These are phyloP conservation scores for Phortica variegata DNA, from an alignment of 1,140 invertebrate species.

Conservation along the genomic window DNA sequence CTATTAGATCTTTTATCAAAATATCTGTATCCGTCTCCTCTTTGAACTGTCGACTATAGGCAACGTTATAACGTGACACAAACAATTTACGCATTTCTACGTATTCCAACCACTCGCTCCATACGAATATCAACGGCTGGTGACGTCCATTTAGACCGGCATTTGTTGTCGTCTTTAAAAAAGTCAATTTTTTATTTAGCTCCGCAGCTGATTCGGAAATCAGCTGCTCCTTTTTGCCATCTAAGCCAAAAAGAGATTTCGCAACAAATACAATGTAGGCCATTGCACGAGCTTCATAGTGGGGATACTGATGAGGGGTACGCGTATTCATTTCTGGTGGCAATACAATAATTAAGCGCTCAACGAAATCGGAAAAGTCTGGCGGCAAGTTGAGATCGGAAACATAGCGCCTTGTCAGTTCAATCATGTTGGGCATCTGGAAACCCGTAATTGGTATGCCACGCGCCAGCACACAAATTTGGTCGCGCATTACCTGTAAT, in stretches of 20 bases:
- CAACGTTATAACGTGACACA: slow-evolving; percentile 60
- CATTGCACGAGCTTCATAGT: slow-evolving; percentile 66
- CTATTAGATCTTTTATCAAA: slow-evolving; percentile 28
- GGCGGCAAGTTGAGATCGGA: slow-evolving; percentile 62
- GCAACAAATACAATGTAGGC: slow-evolving; percentile 65
- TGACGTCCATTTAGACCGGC: background rate
- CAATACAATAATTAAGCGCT: slow-evolving; percentile 49
- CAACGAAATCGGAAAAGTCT: slow-evolving; percentile 31
- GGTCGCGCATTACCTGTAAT: slow-evolving; percentile 2
- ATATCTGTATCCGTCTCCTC: slow-evolving; percentile 13
- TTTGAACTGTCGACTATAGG: slow-evolving; percentile 53
- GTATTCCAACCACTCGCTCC: slow-evolving; percentile 65
- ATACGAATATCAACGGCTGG: slow-evolving; percentile 61
- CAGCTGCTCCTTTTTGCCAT: slow-evolving; percentile 64
- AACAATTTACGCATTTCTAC: slow-evolving; percentile 63
- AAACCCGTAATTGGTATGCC: slow-evolving; percentile 32
- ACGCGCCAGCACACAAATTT: slow-evolving; percentile 18
- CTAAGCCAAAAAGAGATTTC: slow-evolving; percentile 66
- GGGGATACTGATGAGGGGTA: slow-evolving; percentile 49
- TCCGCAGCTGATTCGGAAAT: slow-evolving; percentile 61
- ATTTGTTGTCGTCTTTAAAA: background rate
- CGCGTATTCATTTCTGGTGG: slow-evolving; percentile 49
- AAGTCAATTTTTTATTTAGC: slow-evolving; percentile 56
- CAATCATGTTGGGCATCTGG: slow-evolving; percentile 59
- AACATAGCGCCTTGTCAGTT: slow-evolving; percentile 60